phyloP scores from a whole-genome alignment of 2,113 vertebrate genomes.

The Rhinopithecus roxellana region DNA sequence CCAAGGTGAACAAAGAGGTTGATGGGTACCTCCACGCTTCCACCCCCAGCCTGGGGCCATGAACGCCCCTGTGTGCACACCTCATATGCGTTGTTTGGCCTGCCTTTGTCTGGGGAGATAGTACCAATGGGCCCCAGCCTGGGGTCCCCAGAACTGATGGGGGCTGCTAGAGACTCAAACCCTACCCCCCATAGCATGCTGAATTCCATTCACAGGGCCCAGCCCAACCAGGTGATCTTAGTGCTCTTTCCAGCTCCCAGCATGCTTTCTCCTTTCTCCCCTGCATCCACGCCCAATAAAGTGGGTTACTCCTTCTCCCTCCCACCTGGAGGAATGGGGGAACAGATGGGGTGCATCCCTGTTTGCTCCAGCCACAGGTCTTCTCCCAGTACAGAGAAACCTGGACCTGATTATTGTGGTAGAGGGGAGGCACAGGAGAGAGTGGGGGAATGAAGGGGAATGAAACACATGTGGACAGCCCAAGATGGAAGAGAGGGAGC shows the following conservation, averaged over 20 bases:
- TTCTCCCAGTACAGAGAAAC: slow-evolving; percentile 64
- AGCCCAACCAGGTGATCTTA: neutral
- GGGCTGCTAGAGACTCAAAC: neutral
- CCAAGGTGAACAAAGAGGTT: neutral
- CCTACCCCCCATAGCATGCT: neutral
- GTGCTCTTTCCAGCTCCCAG: neutral
- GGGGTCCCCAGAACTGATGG: neutral
- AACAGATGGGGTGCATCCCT: neutral
- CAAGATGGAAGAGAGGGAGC: neutral
- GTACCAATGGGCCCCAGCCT: neutral
- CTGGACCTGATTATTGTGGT: slow-evolving; percentile 76
- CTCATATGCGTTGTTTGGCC: neutral
- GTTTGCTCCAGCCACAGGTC: slow-evolving; percentile 18
- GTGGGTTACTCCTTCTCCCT: neutral
- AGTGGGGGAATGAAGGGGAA: neutral
- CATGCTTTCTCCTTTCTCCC: neutral
- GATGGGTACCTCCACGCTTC: neutral
- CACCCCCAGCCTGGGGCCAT: neutral
- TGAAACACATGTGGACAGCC: neutral
- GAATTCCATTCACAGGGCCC: neutral
- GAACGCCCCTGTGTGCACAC: neutral
- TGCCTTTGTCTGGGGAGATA: neutral
- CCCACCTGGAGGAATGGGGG: neutral
- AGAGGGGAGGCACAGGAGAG: neutral
- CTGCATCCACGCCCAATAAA: neutral